phyloP scores from a whole-genome alignment of 2,797 vertebrate species.

The Crocidura indochinensis region DNA sequence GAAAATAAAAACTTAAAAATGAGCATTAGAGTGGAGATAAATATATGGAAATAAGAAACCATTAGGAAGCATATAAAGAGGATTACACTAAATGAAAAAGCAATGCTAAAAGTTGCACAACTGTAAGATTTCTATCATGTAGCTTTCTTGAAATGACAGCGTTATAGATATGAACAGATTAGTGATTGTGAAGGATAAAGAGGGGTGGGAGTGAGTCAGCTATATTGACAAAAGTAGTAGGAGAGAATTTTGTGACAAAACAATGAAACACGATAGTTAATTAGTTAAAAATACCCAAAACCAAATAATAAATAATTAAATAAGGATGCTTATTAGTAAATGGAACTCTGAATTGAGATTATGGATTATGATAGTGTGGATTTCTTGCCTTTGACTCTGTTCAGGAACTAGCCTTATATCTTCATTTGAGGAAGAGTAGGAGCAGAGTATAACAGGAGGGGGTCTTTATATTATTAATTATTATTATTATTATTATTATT shows the following conservation, averaged over 20 bases:
- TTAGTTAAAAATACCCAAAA: no score
- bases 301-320: no score
- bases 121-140: neutral
- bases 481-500: no score
- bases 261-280: no score
- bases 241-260: no score
- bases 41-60: neutral
- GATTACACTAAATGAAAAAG: neutral
- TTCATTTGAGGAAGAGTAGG: no score
- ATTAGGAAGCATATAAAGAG: neutral
- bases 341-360: neutral
- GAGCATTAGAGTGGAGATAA: no score
- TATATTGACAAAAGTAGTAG: neutral
- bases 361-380: neutral
- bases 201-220: neutral
- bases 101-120: neutral
- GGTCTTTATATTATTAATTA: no score
- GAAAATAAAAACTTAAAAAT: no score
- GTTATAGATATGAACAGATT: neutral
- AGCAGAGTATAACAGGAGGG: no score
- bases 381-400: neutral
- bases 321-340: no score
- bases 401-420: neutral
- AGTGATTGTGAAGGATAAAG: neutral
- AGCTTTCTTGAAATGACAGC: slow-evolving; percentile 9